Conservation (phyloP, 2,888 invertebrate species). For the Nemotelus pantherinus region DNA sequence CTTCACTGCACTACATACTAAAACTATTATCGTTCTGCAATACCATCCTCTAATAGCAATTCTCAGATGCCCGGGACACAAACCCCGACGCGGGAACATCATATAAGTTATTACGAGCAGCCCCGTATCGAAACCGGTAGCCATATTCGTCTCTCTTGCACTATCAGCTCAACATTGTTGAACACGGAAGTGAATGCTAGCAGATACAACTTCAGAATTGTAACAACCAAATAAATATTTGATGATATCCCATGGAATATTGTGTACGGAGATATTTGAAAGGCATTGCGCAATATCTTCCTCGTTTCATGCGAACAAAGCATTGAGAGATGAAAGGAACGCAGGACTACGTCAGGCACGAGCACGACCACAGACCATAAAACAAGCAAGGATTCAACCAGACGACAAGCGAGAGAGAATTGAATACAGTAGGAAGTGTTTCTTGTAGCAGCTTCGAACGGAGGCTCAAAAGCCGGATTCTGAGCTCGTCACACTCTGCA, state of each 20-base stretch:
- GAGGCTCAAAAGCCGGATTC: slow-evolving; percentile 12
- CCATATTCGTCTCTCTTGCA: background rate
- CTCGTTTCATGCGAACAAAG: too few relatives aligned
- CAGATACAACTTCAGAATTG: slow-evolving; percentile 30
- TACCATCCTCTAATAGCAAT: background rate
- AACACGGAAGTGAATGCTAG: slow-evolving; percentile 24
- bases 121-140: background rate
- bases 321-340: background rate
- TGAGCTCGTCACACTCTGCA: background rate
- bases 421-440: too few relatives aligned
- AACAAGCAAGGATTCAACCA: background rate
- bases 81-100: too few relatives aligned
- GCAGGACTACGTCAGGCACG: background rate
- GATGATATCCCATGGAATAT: slow-evolving; percentile 32
- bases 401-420: too few relatives aligned
- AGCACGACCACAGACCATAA: background rate
- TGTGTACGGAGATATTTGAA: slow-evolving; percentile 4
- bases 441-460: background rate
- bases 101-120: too few relatives aligned
- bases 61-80: background rate
- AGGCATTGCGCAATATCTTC: slow-evolving; percentile 21
- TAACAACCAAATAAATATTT: slow-evolving; percentile 39
- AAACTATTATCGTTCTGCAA: background rate
- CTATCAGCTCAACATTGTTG: slow-evolving; percentile 23
- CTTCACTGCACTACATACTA: background rate